phyloP scores from a whole-genome alignment of 2,888 invertebrate species.

The Lucinisca nassula region DNA sequence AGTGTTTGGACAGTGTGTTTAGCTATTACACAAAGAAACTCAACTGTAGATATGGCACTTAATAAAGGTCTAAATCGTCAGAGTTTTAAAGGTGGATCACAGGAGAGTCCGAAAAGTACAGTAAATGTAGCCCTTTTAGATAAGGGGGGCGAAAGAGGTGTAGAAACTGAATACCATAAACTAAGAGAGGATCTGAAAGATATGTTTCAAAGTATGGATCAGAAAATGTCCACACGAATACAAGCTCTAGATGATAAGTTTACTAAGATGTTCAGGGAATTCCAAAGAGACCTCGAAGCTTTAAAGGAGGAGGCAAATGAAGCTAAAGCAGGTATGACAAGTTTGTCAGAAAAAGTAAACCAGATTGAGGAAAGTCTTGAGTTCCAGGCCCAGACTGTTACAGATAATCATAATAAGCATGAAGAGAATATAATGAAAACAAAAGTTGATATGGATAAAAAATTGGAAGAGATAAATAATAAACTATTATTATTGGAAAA shows the following conservation, averaged over 20 bases:
- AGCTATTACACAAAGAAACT: too few species aligned
- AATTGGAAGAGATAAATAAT: background rate
- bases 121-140: background rate
- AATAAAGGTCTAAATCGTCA: too few species aligned
- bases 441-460: background rate
- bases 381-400: background rate
- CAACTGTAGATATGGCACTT: too few species aligned
- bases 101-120: background rate
- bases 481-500: background rate
- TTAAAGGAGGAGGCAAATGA: background rate
- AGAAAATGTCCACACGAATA: background rate
- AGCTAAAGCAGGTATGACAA: background rate
- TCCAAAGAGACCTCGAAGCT: background rate
- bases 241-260: background rate
- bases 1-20: too few species aligned
- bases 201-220: background rate
- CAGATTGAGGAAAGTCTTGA: background rate
- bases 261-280: background rate
- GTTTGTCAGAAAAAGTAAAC: background rate
- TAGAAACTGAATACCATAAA: background rate
- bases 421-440: background rate
- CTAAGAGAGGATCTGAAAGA: background rate
- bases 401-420: background rate
- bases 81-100: background rate
- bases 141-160: background rate